Percentiles rank a stretch among this genome's conserved stretches.
These are phyloP conservation scores for Drosophila subobscura DNA, from an alignment of 1,140 invertebrate genomes.

Conservation along the genomic window DNA sequence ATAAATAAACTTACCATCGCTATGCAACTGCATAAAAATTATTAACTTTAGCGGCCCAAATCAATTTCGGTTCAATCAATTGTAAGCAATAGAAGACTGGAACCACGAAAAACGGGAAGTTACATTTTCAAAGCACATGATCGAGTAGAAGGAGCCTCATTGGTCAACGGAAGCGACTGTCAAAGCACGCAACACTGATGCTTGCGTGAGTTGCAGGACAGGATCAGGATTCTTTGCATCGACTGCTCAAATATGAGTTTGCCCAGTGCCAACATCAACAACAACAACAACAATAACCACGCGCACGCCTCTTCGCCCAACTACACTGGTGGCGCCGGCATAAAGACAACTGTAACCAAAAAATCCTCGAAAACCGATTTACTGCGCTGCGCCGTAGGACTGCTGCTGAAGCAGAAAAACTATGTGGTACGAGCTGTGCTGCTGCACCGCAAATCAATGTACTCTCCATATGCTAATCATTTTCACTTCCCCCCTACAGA, in stretches of 20 bases:
- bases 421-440: constrained; percentile 69
- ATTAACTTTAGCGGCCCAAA: no score
- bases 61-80: no score
- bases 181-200: constrained; percentile 34
- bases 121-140: neutral
- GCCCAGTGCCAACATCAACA: constrained; percentile 61
- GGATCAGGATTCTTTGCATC: constrained; percentile 59
- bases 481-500: constrained; percentile 28
- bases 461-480: neutral
- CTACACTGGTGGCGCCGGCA: constrained; percentile 21
- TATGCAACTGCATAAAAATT: no score
- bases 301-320: constrained; percentile 43
- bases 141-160: constrained; percentile 11
- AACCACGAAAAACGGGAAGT: no score
- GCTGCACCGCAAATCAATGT: neutral
- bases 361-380: constrained; percentile 77
- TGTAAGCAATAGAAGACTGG: no score
- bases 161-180: constrained; percentile 10
- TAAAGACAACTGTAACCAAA: constrained; percentile 58
- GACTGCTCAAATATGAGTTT: constrained; percentile 60
- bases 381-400: constrained; percentile 72
- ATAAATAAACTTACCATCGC: no score
- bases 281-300: constrained; percentile 47
- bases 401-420: constrained; percentile 78
- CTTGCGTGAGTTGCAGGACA: constrained; percentile 51